Evolutionary conservation across 53 echinoderm and acorn worm genomes (phyloP).

Genomic region (Crossaster papposus): DNA sequence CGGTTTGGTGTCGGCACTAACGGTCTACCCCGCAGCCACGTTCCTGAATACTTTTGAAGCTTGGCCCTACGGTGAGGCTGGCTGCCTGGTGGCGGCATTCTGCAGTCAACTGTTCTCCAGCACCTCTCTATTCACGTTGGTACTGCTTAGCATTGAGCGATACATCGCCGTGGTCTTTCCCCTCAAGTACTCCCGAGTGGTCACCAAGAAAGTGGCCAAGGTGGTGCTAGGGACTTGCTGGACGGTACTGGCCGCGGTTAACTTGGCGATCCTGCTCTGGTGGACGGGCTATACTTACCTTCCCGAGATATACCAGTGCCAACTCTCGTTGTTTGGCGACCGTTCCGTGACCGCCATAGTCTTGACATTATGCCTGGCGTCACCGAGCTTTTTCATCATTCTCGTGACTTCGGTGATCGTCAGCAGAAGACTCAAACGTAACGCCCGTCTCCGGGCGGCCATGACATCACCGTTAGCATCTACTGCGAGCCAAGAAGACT

Average conservation of each 20-base stretch:
- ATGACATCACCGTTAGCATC: not conserved
- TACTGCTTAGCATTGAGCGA: conserved; percentile 11
- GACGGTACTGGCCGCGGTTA: not conserved
- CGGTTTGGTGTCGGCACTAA: conserved; percentile 16
- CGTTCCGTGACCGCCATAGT: not conserved
- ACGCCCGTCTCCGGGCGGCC: not conserved
- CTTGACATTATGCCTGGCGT: not conserved
- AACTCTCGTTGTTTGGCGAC: not conserved
- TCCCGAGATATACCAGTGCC: not conserved
- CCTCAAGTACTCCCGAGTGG: not conserved
- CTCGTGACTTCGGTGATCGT: conserved; percentile 23
- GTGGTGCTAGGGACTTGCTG: not conserved
- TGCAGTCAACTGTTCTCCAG: not conserved
- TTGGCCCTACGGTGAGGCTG: conserved; percentile 24
- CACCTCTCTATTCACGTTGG: not conserved
- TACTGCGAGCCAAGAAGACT: not conserved
- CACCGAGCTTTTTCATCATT: conserved; percentile 11
- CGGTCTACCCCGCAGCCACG: conserved; percentile 41
- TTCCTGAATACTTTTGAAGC: not conserved
- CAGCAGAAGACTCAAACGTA: not conserved
- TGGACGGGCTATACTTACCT: not conserved
- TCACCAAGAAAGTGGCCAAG: not conserved
- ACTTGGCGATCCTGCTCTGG: not conserved
- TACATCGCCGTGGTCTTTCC: conserved; percentile 36
- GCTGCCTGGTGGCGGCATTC: conserved; percentile 18